A percentile compares a stretch with the other conserved stretches of the same genome.
These are phyloP conservation scores for Dione vanillae DNA, from an alignment of 2,888 invertebrate species.

Conservation along the genomic window DNA sequence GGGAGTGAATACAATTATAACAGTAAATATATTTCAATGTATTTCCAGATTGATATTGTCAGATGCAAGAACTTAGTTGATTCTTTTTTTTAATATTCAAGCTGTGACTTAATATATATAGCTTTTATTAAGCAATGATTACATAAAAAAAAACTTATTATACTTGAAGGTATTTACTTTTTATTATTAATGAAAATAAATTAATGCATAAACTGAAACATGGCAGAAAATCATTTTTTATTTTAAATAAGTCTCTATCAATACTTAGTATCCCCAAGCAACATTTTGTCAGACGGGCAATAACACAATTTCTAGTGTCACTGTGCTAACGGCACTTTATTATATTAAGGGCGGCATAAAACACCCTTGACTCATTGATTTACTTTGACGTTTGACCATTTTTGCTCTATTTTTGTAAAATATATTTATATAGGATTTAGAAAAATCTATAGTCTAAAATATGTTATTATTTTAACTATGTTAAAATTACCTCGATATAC, in stretches of 20 bases:
- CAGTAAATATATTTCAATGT: constrained; percentile 58
- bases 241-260: constrained; percentile 13
- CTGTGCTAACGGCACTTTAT: constrained; percentile 58
- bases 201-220: too few relatives aligned
- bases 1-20: constrained; percentile 57
- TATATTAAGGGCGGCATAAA: constrained; percentile 44
- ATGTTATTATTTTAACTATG: too few relatives aligned
- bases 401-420: constrained; percentile 13
- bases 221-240: not conserved
- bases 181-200: too few relatives aligned
- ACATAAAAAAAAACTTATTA: too few relatives aligned
- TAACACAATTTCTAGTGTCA: constrained; percentile 59
- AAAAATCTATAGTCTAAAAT: too few relatives aligned
- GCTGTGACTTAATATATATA: not conserved
- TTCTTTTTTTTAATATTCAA: constrained; percentile 18
- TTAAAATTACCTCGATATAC: too few relatives aligned
- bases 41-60: constrained; percentile 58
- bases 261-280: constrained; percentile 25
- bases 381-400: constrained; percentile 7
- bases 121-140: not conserved
- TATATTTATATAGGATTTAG: too few relatives aligned
- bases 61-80: constrained; percentile 54
- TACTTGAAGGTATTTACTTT: too few relatives aligned
- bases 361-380: constrained; percentile 35
- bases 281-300: constrained; percentile 48